Conservation (phyloP, 2,113 vertebrate genomes). For the Peromyscus polionotus region DNA sequence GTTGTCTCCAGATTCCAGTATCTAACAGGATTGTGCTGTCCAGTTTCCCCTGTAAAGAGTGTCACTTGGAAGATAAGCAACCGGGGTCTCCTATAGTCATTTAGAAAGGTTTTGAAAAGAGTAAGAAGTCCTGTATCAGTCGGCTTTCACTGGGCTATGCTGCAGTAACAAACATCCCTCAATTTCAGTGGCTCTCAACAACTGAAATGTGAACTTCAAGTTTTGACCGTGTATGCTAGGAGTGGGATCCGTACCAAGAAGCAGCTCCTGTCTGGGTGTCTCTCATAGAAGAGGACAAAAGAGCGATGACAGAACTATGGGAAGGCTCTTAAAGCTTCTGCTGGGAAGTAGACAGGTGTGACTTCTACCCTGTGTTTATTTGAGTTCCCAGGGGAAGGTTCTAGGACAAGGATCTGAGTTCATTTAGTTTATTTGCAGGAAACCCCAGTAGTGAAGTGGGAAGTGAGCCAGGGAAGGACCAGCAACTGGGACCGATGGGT, state of each 20-base stretch:
- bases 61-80: background rate
- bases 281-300: background rate
- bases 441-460: background rate
- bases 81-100: too few relatives aligned
- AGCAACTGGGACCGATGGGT: background rate
- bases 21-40: background rate
- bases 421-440: background rate
- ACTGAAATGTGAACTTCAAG: background rate
- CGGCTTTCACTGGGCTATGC: background rate
- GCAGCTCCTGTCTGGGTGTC: background rate
- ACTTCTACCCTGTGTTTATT: background rate
- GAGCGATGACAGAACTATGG: background rate
- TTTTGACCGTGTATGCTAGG: background rate
- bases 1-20: background rate
- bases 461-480: background rate
- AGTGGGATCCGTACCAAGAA: background rate
- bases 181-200: background rate
- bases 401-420: background rate
- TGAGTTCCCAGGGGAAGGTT: background rate
- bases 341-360: background rate
- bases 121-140: background rate
- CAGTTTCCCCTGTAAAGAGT: background rate
- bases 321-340: background rate
- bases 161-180: background rate
- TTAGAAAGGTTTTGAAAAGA: background rate